Conservation (phyloP, 1,140 invertebrate genomes). For the Ceratitis capitata region DNA sequence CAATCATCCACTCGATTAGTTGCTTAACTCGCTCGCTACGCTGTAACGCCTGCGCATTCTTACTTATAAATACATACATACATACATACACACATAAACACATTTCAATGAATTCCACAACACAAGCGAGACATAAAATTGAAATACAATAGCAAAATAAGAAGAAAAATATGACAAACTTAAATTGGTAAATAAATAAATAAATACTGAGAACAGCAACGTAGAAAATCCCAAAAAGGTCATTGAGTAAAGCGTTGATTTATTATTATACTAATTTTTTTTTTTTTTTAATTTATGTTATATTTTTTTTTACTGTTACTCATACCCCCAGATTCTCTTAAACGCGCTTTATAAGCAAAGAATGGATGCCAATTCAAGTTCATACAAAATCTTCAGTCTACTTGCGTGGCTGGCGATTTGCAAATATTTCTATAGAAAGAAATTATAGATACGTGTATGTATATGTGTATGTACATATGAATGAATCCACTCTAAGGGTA, state of each 20-base stretch:
- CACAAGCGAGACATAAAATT: conserved; percentile 14
- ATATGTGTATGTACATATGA: background rate
- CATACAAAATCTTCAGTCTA: background rate
- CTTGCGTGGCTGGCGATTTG: too few relatives aligned
- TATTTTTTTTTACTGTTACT: too few relatives aligned
- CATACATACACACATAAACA: too few relatives aligned
- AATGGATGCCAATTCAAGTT: background rate
- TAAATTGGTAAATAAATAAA: background rate
- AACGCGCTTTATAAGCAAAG: background rate
- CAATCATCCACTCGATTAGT: background rate
- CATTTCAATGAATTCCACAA: conserved; percentile 13
- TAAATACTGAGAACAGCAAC: conserved; percentile 8
- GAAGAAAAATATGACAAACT: background rate
- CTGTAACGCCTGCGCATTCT: conserved; percentile 22
- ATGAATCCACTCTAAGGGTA: conserved; percentile 16
- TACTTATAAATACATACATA: too few relatives aligned
- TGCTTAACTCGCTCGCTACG: background rate
- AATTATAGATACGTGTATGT: background rate
- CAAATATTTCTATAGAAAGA: background rate
- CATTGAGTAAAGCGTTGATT: background rate
- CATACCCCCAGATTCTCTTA: background rate
- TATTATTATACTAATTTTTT: too few relatives aligned
- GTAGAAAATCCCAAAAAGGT: background rate
- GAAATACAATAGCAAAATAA: conserved; percentile 15
- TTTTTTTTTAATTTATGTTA: too few relatives aligned